These are phyloP conservation scores for Dryadula phaetusa DNA, from an alignment of 2,888 invertebrate species.

Conservation along the genomic window DNA sequence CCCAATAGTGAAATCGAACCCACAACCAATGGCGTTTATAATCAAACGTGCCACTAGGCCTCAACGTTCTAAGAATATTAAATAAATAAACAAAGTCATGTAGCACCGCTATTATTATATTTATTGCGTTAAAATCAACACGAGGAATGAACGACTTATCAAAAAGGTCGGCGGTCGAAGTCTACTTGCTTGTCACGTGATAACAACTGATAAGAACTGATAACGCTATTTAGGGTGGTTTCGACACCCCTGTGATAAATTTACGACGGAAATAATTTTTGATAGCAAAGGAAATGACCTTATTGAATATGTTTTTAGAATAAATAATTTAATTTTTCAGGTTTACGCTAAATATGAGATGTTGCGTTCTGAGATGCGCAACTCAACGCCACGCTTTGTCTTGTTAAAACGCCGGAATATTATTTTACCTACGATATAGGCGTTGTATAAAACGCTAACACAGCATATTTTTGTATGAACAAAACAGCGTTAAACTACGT, in stretches of 20 bases:
- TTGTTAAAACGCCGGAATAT: too few species aligned
- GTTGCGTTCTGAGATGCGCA: too few species aligned
- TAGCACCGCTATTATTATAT: neutral
- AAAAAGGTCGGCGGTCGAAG: slow-evolving; percentile 22
- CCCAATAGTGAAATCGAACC: too few species aligned
- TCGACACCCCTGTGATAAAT: slow-evolving; percentile 23
- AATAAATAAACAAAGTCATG: neutral
- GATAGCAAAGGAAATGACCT: slow-evolving; percentile 1
- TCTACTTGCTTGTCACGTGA: slow-evolving; percentile 25
- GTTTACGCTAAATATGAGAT: too few species aligned
- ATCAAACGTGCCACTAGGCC: too few species aligned
- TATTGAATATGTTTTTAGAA: neutral
- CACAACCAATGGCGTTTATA: too few species aligned
- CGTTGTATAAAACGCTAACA: too few species aligned
- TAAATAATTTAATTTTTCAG: neutral
- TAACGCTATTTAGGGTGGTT: slow-evolving; percentile 22
- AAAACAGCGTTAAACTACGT: too few species aligned
- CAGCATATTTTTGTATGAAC: too few species aligned
- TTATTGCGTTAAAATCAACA: neutral
- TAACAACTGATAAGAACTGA: slow-evolving; percentile 21
- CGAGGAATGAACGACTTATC: slow-evolving; percentile 4
- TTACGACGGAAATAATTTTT: slow-evolving; percentile 1
- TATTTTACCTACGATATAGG: too few species aligned
- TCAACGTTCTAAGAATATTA: too few species aligned
- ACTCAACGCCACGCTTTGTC: too few species aligned